Evolutionary conservation across 2,113 vertebrate genomes (phyloP).

Genomic region (Falco punctatus): DNA sequence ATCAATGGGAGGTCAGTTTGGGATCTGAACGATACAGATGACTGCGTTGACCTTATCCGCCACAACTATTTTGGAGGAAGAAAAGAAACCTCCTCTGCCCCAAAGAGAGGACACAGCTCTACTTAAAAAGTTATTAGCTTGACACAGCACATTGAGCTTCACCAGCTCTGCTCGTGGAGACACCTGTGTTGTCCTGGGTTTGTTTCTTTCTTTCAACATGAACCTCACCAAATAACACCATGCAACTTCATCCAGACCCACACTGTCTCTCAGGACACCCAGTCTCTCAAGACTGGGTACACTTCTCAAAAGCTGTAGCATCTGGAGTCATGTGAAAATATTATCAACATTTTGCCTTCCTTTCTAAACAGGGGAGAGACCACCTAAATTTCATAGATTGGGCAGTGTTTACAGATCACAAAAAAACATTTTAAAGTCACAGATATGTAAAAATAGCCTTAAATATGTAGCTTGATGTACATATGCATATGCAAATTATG

Average conservation of each 20-base stretch:
- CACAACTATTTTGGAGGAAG: background rate
- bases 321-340: background rate
- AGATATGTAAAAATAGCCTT: background rate
- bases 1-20: background rate
- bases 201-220: background rate
- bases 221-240: background rate
- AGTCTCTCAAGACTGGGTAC: background rate
- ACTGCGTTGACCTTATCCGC: background rate
- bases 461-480: background rate
- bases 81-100: background rate
- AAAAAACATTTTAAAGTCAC: background rate
- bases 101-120: background rate
- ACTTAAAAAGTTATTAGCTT: background rate
- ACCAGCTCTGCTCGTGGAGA: background rate
- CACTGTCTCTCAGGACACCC: background rate
- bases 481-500: background rate
- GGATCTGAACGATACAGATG: background rate
- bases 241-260: background rate
- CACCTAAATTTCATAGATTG: background rate
- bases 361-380: background rate
- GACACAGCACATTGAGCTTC: accelerated
- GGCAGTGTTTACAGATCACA: background rate
- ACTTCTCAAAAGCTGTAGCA: background rate
- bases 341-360: background rate
- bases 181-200: background rate